These are phyloP conservation scores for Centropristis striata DNA, from an alignment of 2,113 vertebrate genomes.

Conservation along the genomic window DNA sequence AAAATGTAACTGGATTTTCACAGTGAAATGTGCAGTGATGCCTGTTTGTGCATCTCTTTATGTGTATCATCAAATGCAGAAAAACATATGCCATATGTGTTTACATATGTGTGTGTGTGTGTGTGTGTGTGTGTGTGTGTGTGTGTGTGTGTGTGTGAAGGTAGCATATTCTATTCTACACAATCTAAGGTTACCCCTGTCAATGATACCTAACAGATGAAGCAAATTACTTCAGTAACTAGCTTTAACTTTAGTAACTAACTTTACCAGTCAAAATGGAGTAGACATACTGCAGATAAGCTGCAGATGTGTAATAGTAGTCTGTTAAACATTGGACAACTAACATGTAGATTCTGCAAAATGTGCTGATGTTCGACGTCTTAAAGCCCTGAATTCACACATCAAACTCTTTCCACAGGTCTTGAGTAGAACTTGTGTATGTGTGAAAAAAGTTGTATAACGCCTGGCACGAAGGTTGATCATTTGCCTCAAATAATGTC, in stretches of 20 bases:
- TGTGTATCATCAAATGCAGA: neutral
- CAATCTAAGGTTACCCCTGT: neutral
- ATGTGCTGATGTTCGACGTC: neutral
- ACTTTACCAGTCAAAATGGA: no score
- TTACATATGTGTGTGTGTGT: neutral
- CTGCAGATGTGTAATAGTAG: neutral
- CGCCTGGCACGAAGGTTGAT: no score
- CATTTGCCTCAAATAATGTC: no score
- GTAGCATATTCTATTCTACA: no score
- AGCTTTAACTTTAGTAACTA: no score
- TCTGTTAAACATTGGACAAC: neutral
- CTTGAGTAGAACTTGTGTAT: neutral
- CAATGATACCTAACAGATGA: neutral
- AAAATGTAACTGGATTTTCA: constrained; percentile 9
- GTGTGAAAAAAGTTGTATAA: no score
- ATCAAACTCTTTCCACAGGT: neutral
- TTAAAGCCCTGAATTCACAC: neutral
- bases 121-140: no score
- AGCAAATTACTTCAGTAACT: no score
- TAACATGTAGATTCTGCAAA: neutral
- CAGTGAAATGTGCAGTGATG: neutral
- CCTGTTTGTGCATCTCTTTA: neutral
- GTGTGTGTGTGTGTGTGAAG: no score
- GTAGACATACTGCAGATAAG: no score
- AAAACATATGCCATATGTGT: neutral